Evolutionary conservation across 2,113 vertebrate genomes (phyloP).

Genomic region (Dascyllus trimaculatus): DNA sequence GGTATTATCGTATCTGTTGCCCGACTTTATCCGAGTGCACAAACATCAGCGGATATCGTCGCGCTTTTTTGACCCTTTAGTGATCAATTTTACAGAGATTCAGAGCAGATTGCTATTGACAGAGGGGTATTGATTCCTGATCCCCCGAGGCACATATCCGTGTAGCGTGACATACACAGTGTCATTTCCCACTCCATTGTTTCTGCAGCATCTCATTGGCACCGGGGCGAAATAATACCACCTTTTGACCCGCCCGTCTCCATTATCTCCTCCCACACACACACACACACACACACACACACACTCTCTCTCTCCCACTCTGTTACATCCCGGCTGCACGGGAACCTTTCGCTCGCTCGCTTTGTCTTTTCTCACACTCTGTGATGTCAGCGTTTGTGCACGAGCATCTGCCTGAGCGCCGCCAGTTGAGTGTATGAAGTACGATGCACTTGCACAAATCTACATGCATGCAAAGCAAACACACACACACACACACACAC

Average conservation of each 20-base stretch:
- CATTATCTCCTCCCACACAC: slow-evolving; percentile 30
- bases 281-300: slow-evolving; percentile 14
- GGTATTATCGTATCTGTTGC: slow-evolving; percentile 1
- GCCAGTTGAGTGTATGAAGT: slow-evolving; percentile 31
- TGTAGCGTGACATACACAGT: slow-evolving; percentile 35
- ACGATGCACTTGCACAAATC: slow-evolving; percentile 1
- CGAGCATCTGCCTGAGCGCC: not conserved
- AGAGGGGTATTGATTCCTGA: slow-evolving; percentile 47
- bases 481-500: slow-evolving; percentile 53
- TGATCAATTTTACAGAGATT: slow-evolving; percentile 42
- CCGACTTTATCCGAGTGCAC: not conserved
- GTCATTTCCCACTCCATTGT: slow-evolving; percentile 46
- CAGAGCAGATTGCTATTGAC: slow-evolving; percentile 62
- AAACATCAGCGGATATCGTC: not conserved
- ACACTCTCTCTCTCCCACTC: slow-evolving; percentile 12
- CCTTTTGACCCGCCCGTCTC: slow-evolving; percentile 48
- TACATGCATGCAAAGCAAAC: slow-evolving; percentile 29
- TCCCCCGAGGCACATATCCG: slow-evolving; percentile 33
- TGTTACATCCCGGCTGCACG: slow-evolving; percentile 34
- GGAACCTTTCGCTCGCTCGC: slow-evolving; percentile 31
- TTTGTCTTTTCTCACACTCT: slow-evolving; percentile 36
- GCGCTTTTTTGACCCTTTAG: not conserved
- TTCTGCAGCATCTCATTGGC: slow-evolving; percentile 40
- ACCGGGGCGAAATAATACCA: slow-evolving; percentile 16
- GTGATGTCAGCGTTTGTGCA: slow-evolving; percentile 23